Percentiles rank a stretch among this genome's conserved stretches.
Evolutionary conservation across 2,797 vertebrate species (phyloP).

Genomic region (Apogon hyalosoma): DNA sequence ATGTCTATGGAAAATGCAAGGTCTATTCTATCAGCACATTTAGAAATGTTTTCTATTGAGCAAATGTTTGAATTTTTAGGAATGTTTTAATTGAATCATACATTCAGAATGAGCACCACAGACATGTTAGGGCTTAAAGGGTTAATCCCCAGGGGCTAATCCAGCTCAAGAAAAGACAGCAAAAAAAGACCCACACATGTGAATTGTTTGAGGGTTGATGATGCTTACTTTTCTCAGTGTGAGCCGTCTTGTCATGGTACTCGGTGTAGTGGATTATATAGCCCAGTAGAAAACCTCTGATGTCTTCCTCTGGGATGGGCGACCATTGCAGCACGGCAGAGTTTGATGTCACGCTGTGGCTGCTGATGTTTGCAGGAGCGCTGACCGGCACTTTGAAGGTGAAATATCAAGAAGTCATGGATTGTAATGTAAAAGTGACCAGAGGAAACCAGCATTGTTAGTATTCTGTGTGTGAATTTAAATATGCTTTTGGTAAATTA

Average conservation of each 20-base stretch:
- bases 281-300: constrained; percentile 85
- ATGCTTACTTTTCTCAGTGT: constrained; percentile 60
- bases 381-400: constrained; percentile 80
- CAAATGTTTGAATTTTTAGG: too few relatives aligned
- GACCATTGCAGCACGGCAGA: constrained; percentile 85
- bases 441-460: background rate
- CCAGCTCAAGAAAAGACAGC: too few relatives aligned
- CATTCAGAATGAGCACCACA: too few relatives aligned
- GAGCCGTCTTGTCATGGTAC: background rate
- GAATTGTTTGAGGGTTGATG: background rate
- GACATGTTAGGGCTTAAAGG: too few relatives aligned
- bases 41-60: too few relatives aligned
- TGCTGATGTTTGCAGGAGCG: constrained; percentile 82
- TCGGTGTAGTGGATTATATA: constrained; percentile 82
- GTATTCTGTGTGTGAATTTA: too few relatives aligned
- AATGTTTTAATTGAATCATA: too few relatives aligned
- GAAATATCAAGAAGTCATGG: background rate
- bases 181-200: too few relatives aligned
- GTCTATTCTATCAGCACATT: too few relatives aligned
- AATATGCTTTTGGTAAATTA: too few relatives aligned
- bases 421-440: background rate
- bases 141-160: too few relatives aligned
- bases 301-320: constrained; percentile 80
- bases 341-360: constrained; percentile 68
- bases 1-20: too few relatives aligned